These are phyloP conservation scores for Nannoperca australis DNA, from an alignment of 2,797 vertebrate species.

Conservation along the genomic window DNA sequence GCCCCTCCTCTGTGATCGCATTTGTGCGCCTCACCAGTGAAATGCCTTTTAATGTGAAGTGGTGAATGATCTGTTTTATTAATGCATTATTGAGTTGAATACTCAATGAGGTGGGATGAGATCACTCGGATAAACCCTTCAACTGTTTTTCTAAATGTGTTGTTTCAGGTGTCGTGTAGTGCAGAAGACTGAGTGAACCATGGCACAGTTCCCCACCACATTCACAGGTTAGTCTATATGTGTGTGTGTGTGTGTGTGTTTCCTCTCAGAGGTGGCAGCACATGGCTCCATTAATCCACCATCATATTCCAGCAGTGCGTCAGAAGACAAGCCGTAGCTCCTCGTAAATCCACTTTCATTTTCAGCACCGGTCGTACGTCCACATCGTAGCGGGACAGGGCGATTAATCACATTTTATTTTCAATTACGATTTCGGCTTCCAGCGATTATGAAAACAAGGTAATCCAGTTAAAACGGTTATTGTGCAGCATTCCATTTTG, in stretches of 20 bases:
- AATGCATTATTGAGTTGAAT: not conserved
- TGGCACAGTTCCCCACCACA: conserved; percentile 97
- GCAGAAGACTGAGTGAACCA: conserved; percentile 90
- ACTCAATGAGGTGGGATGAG: not conserved
- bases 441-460: no score
- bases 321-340: not conserved
- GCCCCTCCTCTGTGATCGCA: not conserved
- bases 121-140: not conserved
- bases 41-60: not conserved
- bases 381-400: not conserved
- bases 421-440: no score
- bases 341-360: conserved; percentile 6
- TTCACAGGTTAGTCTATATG: conserved; percentile 90
- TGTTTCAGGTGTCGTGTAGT: conserved; percentile 87
- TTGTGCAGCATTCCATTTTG: no score
- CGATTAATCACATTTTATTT: no score
- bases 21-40: not conserved
- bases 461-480: no score
- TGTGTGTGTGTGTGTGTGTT: no score
- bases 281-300: not conserved
- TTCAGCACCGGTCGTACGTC: not conserved
- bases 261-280: no score
- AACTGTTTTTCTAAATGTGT: conserved; percentile 28
- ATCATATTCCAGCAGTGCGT: not conserved
- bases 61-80: not conserved